phyloP scores from a whole-genome alignment of 2,888 invertebrate species.

The Sphaerophoria taeniata region DNA sequence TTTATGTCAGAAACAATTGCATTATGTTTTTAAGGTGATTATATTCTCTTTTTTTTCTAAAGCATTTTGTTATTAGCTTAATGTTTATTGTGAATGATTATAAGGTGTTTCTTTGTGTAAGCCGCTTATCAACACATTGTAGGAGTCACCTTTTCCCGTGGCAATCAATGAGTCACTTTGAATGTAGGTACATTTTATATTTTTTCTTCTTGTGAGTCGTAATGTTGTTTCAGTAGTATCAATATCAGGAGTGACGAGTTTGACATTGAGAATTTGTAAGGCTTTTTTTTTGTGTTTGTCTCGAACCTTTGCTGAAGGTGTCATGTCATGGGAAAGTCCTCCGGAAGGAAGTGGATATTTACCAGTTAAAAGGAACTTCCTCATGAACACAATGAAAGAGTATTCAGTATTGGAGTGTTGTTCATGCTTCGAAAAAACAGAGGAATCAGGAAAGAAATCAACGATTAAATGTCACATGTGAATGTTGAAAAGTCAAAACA shows the following conservation, averaged over 20 bases:
- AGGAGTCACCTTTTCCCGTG: slow-evolving; percentile 30
- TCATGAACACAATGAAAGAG: neutral
- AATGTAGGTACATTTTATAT: neutral
- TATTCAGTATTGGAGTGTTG: neutral
- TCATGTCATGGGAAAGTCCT: slow-evolving; percentile 9
- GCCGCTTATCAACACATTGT: slow-evolving; percentile 50
- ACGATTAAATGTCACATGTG: too few species aligned
- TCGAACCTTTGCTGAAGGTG: slow-evolving; percentile 1
- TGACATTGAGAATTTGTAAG: slow-evolving; percentile 46
- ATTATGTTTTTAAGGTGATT: slow-evolving; percentile 48
- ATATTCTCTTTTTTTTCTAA: neutral
- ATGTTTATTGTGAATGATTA: neutral
- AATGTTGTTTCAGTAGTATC: slow-evolving; percentile 17
- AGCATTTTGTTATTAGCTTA: neutral
- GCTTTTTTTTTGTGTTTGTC: slow-evolving; percentile 6
- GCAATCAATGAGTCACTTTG: slow-evolving; percentile 52
- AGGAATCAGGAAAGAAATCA: too few species aligned
- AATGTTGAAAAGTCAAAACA: too few species aligned
- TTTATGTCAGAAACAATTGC: slow-evolving; percentile 55
- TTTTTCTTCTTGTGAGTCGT: slow-evolving; percentile 33
- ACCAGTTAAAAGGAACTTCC: neutral
- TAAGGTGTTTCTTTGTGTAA: slow-evolving; percentile 51
- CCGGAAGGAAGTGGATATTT: slow-evolving; percentile 18
- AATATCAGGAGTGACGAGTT: slow-evolving; percentile 32
- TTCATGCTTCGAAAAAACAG: neutral